Base-by-base conservation (phyloP, 1,140 invertebrate species). In the Saccostrea cuccullata region DNA sequence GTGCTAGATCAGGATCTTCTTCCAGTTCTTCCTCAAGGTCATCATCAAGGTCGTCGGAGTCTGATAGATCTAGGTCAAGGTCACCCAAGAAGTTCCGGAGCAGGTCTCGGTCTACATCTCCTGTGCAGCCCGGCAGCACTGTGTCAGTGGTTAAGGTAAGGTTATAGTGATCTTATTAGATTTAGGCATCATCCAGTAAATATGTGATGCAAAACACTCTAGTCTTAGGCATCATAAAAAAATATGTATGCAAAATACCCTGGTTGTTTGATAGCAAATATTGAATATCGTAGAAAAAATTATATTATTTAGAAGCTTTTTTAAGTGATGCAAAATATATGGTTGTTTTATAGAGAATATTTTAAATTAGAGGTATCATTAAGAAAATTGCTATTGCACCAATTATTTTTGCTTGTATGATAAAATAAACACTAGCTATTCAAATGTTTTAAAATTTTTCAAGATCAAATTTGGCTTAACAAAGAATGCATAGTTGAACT, bases 21-120 rank as follows among this genome's bases (percentile, higher is more conserved):
- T 85, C 60, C 12, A 85, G 84, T 85, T 85, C 84, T 9, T 85
- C 84, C 17, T 85, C 84, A 60, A 82, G 70, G 17, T 82, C 84
- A 86, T 70, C 83, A 17, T 15, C 12, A 6, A 90, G 73, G 26
- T 90, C 90, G 17, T 88, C 91, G 23, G 86, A 86, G 58, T 91
- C 90, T 20, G 70, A 77, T 3, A 87, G 90, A 26, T 92, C 91
- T 83, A 90, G 89, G 58, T 92, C 91, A 86, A 90, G 89, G 55
- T 92, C 93, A 86, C 89, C 91, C 3, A 56, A 70, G 67, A 40
- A 67, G 60, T 26, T 60, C 67, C 87, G 30, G 47, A 58, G 67
- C 55, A 88, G 86, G 40, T 84, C 70, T 82, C 60, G 87, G 58
- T 87, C 85, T 70, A 56, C 77, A 55, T 87, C 84, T 47, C 47